Percentiles rank a stretch among this genome's conserved stretches.
Evolutionary conservation across 2,113 vertebrate genomes (phyloP).

Genomic region (Oncorhynchus kisutch): DNA sequence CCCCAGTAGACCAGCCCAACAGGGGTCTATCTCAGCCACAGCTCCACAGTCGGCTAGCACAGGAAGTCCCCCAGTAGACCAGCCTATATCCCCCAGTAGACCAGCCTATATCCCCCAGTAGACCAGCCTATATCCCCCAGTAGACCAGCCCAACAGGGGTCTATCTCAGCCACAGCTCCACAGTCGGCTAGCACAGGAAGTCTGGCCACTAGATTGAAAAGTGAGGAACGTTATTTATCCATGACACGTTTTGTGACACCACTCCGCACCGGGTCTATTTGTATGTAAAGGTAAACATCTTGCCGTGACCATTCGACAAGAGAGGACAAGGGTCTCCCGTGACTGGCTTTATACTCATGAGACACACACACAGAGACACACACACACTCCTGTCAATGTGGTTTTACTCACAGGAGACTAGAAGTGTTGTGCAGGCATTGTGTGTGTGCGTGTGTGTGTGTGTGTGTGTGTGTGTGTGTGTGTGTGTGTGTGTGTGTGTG

Average conservation of each 20-base stretch:
- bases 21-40: no score
- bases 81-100: no score
- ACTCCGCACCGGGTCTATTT: constrained; percentile 61
- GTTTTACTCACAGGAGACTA: constrained; percentile 52
- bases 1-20: no score
- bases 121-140: no score
- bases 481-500: no score
- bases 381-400: constrained; percentile 64
- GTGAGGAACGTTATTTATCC: constrained; percentile 65
- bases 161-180: no score
- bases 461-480: no score
- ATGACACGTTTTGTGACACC: constrained; percentile 72
- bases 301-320: constrained; percentile 64
- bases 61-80: no score
- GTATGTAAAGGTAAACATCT: constrained; percentile 72
- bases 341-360: neutral
- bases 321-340: constrained; percentile 48
- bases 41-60: no score
- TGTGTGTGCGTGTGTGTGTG: no score
- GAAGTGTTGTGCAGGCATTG: constrained; percentile 53
- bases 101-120: no score
- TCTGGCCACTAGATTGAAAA: constrained; percentile 55
- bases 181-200: neutral
- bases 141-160: no score
- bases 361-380: neutral